Base-by-base conservation (phyloP, 2,113 vertebrate genomes). In the Brachirus orientalis region DNA sequence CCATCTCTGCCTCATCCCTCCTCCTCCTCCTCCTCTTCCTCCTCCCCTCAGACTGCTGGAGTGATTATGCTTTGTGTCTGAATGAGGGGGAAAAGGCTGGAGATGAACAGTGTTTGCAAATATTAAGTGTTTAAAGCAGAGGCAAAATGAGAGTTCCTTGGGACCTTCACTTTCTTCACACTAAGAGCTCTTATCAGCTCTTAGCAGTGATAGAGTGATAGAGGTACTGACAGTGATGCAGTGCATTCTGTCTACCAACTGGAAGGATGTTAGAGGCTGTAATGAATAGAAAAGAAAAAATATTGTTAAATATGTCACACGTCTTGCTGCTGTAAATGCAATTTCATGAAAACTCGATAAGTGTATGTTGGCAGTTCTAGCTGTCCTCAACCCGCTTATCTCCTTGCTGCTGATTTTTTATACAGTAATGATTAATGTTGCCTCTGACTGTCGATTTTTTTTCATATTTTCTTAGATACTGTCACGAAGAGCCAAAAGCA, bases 71-170 rank as follows among this genome's bases (percentile, higher is more conserved):
- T 85, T 77, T n/a, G 35, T 61, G 75, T 73, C 63, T 64, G 56
- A 38, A 60, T 7, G 16, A 36, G 16, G 22, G 65, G 77, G 41
- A 53, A 55, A 57, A 68, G 43, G 58, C 28, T 13, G 48, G 58
- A 78, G 53, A 81, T 78, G 70, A 87, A 75, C 58, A 56, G 54
- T n/a, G 20, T 75, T 70, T 70, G 17, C 69, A 77, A 81, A 78
- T 63, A 79, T 56, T 77, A 66, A 73, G 67, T 63, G 67, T 68
- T 48, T 4, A 0, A 28, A 71, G 50, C 43, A 1, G 10, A 63
- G 57, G 40, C 58, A n/a, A 48, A 74, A 53, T 56, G 35, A 63
- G 36, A 37, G 43, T 40, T 12, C 9, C 16, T 11, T 18, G 33
- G 20, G 58, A 71, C 72, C 63, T 74, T 74, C 50, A 17, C 66